Conservation (phyloP, 1,140 invertebrate species). For the Zaprionus camerounensis region DNA sequence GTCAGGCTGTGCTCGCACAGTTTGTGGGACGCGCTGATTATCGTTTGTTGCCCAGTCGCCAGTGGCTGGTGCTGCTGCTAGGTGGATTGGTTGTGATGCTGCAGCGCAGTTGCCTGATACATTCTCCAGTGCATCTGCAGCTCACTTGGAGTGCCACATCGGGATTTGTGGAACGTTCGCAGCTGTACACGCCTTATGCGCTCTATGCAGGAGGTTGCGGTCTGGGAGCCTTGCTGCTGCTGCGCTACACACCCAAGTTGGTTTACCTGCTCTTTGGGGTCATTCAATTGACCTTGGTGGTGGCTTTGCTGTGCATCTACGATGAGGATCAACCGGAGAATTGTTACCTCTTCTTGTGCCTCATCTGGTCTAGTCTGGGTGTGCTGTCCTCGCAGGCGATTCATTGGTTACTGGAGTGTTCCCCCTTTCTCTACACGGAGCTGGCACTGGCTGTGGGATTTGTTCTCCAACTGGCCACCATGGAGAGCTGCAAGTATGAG, state of each 20-base stretch:
- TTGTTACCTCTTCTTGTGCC: conserved; percentile 71
- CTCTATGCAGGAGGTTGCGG: conserved; percentile 63
- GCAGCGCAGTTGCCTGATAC: conserved; percentile 53
- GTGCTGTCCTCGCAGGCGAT: conserved; percentile 72
- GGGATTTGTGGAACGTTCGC: conserved; percentile 44
- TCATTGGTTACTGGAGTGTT: conserved; percentile 70
- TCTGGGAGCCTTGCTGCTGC: conserved; percentile 57
- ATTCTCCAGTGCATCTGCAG: conserved; percentile 66
- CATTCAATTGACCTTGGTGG: conserved; percentile 68
- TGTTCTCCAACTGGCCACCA: conserved; percentile 49
- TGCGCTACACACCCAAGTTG: conserved; percentile 72
- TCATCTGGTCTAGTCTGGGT: conserved; percentile 67
- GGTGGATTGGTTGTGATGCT: conserved; percentile 53
- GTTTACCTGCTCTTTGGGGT: conserved; percentile 74
- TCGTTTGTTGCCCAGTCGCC: conserved; percentile 51
- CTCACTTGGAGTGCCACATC: conserved; percentile 67
- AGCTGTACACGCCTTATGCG: conserved; percentile 60
- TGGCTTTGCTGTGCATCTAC: conserved; percentile 73
- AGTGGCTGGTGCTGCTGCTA: conserved; percentile 65
- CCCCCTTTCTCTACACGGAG: conserved; percentile 74
- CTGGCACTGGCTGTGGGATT: conserved; percentile 56
- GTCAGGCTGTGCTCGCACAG: conserved; percentile 62
- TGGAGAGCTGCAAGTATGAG: conserved; percentile 74
- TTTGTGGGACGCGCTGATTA: conserved; percentile 69
- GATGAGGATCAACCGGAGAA: conserved; percentile 64